phyloP scores from a whole-genome alignment of 1,140 invertebrate species.

The Eupristina koningsbergeri region DNA sequence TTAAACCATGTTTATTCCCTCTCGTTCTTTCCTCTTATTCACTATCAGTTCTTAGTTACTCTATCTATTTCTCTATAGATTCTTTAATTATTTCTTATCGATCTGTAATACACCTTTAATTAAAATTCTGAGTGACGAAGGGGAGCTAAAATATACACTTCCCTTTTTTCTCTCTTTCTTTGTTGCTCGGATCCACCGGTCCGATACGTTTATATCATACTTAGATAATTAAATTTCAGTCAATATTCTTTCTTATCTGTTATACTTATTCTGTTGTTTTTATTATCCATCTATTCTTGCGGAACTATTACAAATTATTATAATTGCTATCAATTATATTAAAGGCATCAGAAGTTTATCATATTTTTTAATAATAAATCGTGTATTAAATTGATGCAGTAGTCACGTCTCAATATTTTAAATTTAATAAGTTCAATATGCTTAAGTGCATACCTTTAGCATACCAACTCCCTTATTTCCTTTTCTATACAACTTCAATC shows the following conservation, averaged over 20 bases:
- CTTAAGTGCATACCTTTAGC: neutral
- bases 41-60: neutral
- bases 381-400: no score
- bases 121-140: slow-evolving; percentile 7
- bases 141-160: neutral
- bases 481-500: neutral
- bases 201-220: neutral
- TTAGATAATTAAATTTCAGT: slow-evolving; percentile 20
- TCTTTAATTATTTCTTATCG: slow-evolving; percentile 24
- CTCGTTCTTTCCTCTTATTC: neutral
- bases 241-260: neutral
- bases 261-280: neutral
- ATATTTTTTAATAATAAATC: no score
- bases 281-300: neutral
- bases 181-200: no score
- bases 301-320: no score
- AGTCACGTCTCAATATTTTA: no score
- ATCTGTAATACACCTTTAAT: slow-evolving; percentile 26
- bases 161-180: neutral
- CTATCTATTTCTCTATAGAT: neutral
- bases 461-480: neutral
- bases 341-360: no score
- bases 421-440: neutral
- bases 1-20: neutral
- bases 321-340: no score